phyloP scores from a whole-genome alignment of 2,888 invertebrate species.

The Acrocyrtus sp. region DNA sequence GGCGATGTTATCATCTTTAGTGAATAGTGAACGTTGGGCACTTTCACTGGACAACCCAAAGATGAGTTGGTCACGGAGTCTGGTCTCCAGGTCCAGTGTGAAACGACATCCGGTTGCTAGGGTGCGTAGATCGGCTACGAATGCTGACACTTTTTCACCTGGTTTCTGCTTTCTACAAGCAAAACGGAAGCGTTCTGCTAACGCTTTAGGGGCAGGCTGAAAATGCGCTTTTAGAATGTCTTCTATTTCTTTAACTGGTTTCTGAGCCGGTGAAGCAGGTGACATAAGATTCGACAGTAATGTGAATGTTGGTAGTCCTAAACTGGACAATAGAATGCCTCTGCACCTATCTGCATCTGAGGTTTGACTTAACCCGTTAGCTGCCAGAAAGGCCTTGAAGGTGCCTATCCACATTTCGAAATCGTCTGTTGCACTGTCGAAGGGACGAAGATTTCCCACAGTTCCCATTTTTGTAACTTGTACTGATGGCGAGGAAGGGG shows the following conservation, averaged over 20 bases:
- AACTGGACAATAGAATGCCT: conserved; percentile 12
- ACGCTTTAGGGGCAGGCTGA: conserved; percentile 35
- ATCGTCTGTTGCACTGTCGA: conserved; percentile 17
- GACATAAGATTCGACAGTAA: conserved; percentile 9
- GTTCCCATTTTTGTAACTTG: too few relatives aligned
- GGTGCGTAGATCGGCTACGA: conserved; percentile 21
- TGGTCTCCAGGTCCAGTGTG: neutral
- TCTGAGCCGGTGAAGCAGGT: conserved; percentile 5
- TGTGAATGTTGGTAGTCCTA: conserved; percentile 13
- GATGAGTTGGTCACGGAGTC: conserved; percentile 40
- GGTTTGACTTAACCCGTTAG: conserved; percentile 11
- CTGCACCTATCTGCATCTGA: neutral
- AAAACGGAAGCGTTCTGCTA: conserved; percentile 40
- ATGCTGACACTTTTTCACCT: conserved; percentile 23
- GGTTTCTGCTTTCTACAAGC: conserved; percentile 10
- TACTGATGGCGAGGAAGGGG: too few relatives aligned
- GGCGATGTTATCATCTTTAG: conserved; percentile 20
- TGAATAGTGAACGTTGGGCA: conserved; percentile 30
- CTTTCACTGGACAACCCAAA: conserved; percentile 33
- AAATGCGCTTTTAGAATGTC: conserved; percentile 5
- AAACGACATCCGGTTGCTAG: conserved; percentile 29
- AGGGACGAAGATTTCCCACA: conserved; percentile 22
- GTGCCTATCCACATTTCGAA: conserved; percentile 18
- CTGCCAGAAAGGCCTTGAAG: conserved; percentile 18
- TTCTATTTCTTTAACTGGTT: neutral